Base-by-base conservation (phyloP, 2,888 invertebrate species). In the Thyatira batis region DNA sequence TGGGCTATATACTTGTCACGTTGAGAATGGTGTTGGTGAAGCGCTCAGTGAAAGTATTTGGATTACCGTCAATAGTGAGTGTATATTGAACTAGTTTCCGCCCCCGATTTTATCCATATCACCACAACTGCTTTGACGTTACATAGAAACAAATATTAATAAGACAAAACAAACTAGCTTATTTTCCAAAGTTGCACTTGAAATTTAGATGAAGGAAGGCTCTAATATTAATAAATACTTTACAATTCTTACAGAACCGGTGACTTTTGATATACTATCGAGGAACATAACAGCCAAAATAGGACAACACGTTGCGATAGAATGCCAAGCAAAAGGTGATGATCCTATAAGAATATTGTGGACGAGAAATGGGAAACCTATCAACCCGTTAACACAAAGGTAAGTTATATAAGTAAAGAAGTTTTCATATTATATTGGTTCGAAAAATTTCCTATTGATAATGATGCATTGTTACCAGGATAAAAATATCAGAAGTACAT, bases 241-340 rank as follows among this genome's bases (percentile, higher is more conserved):
- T n/a, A n/a, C n/a, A n/a, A n/a, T n/a, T n/a, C n/a, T n/a, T 85
- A 5, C 83, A 96, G 96, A 96, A 76, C 96, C 96, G 2, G 96
- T 95, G n/a, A 94, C 95, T 65, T 96, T 96, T 76, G 96, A 95
- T 69, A 89, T 94, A 48, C 80, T 93, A 20, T 92, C 95, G 52
- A 93, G 94, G 63, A 97, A 97, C 77, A 92, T 96, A 63, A 96
- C 96, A 28, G 95, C 96, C 0, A 94, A 95, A 67, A 93, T 96
- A 46, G 96, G 96, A 5, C 95, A 95, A 69, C 94, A 95, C 17
- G 94, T 96, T 9, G 94, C 94, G 1, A 89, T 97, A 63, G 94
- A 95, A 59, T 97, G 97, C 76, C 94, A 95, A 65, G 96, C 96
- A 1, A 95, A 95, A 74, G 97, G 97, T 4, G 97, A 97, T 79